These are phyloP conservation scores for Leptarthrus brevirostris DNA, from an alignment of 2,888 invertebrate species.

Conservation along the genomic window DNA sequence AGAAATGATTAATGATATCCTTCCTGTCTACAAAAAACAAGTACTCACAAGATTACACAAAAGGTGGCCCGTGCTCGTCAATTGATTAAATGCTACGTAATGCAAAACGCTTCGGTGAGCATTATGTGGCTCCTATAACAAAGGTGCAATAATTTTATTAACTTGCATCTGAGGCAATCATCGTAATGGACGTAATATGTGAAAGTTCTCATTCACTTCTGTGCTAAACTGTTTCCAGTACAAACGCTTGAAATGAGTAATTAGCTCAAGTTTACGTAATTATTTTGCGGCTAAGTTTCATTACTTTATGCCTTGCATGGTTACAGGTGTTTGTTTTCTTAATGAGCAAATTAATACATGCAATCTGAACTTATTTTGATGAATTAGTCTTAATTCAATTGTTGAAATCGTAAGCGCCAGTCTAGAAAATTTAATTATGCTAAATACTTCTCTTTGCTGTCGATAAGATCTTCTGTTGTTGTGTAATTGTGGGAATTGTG, in stretches of 20 bases:
- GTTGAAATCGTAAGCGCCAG: not conserved
- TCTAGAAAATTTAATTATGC: slow-evolving; percentile 11
- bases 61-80: slow-evolving; percentile 11
- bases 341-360: not conserved
- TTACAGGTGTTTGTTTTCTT: slow-evolving; percentile 26
- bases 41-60: not conserved
- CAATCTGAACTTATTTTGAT: not conserved
- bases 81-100: not conserved
- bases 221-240: slow-evolving; percentile 2
- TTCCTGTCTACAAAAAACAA: not conserved
- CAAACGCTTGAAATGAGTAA: slow-evolving; percentile 9
- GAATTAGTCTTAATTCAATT: not conserved
- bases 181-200: slow-evolving; percentile 10
- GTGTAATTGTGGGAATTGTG: not conserved
- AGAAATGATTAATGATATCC: not conserved
- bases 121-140: not conserved
- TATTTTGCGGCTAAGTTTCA: not conserved
- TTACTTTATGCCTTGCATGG: not conserved
- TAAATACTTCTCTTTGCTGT: not conserved
- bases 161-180: not conserved
- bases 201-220: slow-evolving; percentile 31
- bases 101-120: not conserved
- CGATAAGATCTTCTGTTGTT: too few species aligned
- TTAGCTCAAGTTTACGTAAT: slow-evolving; percentile 19
- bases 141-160: slow-evolving; percentile 35